Conservation (phyloP, 2,888 invertebrate species). For the Cybosia mesomella region DNA sequence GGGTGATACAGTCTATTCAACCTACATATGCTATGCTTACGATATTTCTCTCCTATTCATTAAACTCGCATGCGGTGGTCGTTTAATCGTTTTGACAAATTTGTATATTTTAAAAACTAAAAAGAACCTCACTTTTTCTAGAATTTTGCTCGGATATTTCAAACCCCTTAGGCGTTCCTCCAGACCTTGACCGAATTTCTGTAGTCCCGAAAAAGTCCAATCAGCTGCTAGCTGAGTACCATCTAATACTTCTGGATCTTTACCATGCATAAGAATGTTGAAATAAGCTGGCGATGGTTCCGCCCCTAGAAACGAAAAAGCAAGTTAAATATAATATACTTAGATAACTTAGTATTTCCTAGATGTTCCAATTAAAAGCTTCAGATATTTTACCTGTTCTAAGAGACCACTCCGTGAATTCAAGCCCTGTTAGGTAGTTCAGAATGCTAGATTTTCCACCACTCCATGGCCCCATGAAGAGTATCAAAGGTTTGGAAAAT, state of each 20-base stretch:
- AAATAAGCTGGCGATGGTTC: constrained; percentile 97
- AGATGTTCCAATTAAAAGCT: not conserved
- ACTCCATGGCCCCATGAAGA: constrained; percentile 99
- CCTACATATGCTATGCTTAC: too few relatives aligned
- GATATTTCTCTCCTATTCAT: too few relatives aligned
- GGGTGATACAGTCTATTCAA: not conserved
- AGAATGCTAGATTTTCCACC: constrained; percentile 98
- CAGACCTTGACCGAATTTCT: constrained; percentile 97
- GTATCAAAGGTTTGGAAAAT: constrained; percentile 96
- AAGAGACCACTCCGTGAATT: constrained; percentile 93
- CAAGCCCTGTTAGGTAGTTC: constrained; percentile 96
- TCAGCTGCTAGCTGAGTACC: constrained; percentile 98
- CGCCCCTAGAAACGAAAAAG: constrained; percentile 88
- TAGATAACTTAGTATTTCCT: too few relatives aligned
- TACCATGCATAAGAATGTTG: constrained; percentile 96
- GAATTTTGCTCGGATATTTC: constrained; percentile 92
- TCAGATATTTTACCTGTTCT: constrained; percentile 91
- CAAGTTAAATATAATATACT: not conserved
- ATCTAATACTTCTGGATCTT: constrained; percentile 94
- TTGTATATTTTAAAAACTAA: not conserved
- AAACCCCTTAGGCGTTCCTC: constrained; percentile 95
- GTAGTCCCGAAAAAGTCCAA: constrained; percentile 96
- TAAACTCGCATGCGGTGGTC: too few relatives aligned
- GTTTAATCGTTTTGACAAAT: not conserved
- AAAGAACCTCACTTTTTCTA: constrained; percentile 91